Percentiles rank a stretch among this genome's conserved stretches.
Conservation (phyloP, 2,797 vertebrate species). For the Loriculus beryllinus region DNA sequence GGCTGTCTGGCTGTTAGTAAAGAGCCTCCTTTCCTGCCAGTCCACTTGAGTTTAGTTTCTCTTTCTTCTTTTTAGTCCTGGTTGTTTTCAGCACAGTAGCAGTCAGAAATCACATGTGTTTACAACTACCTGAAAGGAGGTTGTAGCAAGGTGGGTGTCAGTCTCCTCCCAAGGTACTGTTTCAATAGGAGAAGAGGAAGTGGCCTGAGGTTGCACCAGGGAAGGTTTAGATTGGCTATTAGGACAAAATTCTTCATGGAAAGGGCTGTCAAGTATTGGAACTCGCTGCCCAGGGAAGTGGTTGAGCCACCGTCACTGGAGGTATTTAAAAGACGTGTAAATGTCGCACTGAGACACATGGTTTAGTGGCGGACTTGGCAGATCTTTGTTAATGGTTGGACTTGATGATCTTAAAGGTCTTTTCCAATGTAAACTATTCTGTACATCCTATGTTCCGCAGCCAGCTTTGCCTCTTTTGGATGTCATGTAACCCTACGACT, state of each 20-base stretch:
- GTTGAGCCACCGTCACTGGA: background rate
- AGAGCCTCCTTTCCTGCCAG: background rate
- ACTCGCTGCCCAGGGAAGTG: background rate
- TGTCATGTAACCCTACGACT: background rate
- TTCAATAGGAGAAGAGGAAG: background rate
- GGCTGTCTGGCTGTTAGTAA: background rate
- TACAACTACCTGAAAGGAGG: background rate
- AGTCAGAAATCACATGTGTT: background rate
- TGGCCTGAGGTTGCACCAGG: background rate
- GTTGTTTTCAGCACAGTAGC: background rate
- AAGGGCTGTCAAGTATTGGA: background rate
- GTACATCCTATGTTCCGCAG: background rate
- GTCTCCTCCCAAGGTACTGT: background rate
- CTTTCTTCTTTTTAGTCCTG: background rate
- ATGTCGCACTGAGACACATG: background rate
- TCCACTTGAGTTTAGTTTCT: background rate
- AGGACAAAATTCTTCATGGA: background rate
- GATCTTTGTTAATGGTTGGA: fast-evolving
- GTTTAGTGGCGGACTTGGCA: background rate
- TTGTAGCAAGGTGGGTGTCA: fast-evolving
- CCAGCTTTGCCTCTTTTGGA: background rate
- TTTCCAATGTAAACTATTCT: background rate
- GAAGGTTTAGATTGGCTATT: background rate
- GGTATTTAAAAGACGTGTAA: background rate
- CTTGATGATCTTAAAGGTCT: background rate